A percentile compares a stretch with the other conserved stretches of the same genome.
These are phyloP conservation scores for Drosophila mayaguana DNA, from an alignment of 2,888 invertebrate genomes.

Conservation along the genomic window DNA sequence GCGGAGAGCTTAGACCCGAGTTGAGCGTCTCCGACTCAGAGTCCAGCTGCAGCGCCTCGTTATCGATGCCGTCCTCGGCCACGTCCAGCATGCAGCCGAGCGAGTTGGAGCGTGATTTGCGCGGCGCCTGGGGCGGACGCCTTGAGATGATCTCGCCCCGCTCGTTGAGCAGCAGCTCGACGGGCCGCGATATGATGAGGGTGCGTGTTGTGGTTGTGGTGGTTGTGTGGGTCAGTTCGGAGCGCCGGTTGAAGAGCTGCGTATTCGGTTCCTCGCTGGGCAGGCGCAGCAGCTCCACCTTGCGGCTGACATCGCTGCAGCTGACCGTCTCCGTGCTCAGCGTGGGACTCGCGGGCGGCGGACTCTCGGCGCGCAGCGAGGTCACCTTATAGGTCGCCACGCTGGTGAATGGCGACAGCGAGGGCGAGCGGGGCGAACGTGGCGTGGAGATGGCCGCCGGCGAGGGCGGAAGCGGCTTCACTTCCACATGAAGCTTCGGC, in stretches of 20 bases:
- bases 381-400: constrained; percentile 63
- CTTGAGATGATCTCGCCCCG: constrained; percentile 80
- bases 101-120: constrained; percentile 82
- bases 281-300: constrained; percentile 70
- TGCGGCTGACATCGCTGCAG: constrained; percentile 74
- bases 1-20: constrained; percentile 58
- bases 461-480: neutral
- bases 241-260: constrained; percentile 65
- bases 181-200: constrained; percentile 75
- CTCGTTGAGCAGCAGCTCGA: constrained; percentile 79
- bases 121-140: constrained; percentile 53
- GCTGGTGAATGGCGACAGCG: constrained; percentile 64
- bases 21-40: constrained; percentile 21
- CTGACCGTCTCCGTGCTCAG: constrained; percentile 68
- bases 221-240: constrained; percentile 78
- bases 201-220: constrained; percentile 83
- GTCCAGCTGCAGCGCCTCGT: constrained; percentile 38
- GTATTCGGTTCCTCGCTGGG: constrained; percentile 53
- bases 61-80: constrained; percentile 40
- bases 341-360: constrained; percentile 61
- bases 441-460: constrained; percentile 23
- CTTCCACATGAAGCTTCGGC: constrained; percentile 6
- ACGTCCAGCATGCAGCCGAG: constrained; percentile 83
- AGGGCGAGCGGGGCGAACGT: constrained; percentile 66
- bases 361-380: constrained; percentile 51